Evolutionary conservation across 2,113 vertebrate species (phyloP), one percentile per base, ranked within the genome.

Genomic region (Gopherus flavomarginatus): DNA sequence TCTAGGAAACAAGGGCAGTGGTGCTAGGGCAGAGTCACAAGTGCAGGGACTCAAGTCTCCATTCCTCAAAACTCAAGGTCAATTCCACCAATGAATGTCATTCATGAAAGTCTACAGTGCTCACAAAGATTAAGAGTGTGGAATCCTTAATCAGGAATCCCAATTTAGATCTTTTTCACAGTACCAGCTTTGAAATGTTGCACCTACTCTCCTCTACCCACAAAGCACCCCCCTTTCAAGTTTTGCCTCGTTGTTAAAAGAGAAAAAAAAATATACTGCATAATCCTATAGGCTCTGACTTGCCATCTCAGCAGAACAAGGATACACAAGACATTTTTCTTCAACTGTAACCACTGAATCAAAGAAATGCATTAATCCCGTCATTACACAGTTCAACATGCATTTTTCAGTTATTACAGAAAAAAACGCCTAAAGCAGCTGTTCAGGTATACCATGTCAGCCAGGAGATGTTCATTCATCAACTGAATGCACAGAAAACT

Each of bases 341-440:
- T 89, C 54, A 75, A 89, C 62, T 95, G 83, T 65, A 85, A 93
- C 92, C 88, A 89, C 75, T 83, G 42, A 94, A 94, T 85, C 86
- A 93, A 96, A 98, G 91, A 88, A 94, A 89, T 31, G 56, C 52
- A 96, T 94, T 92, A 95, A 95, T 92, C 83, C 56, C 87, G 88
- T 95, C n/a, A 47, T 92, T 95, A 95, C 38, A 94, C 72, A 96
- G 92, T 90, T 92, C 69, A 97, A 92, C 17, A 44, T 16, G 53
- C 7, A 90, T 89, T 94, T 94, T 94, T 93, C 86, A 86, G 78
- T 86, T 91, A 91, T 1, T 86, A 90, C 62, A 81, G 94, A 53
- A 90, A 77, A 91, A 94, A 21, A 84, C 47, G 85, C 86, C 85
- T 50, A 87, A 92, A 96, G 88, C 90, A 96, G 93, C 92, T 93